These are phyloP conservation scores for Prochilodus magdalenae DNA, from an alignment of 2,113 vertebrate genomes.

Conservation along the genomic window DNA sequence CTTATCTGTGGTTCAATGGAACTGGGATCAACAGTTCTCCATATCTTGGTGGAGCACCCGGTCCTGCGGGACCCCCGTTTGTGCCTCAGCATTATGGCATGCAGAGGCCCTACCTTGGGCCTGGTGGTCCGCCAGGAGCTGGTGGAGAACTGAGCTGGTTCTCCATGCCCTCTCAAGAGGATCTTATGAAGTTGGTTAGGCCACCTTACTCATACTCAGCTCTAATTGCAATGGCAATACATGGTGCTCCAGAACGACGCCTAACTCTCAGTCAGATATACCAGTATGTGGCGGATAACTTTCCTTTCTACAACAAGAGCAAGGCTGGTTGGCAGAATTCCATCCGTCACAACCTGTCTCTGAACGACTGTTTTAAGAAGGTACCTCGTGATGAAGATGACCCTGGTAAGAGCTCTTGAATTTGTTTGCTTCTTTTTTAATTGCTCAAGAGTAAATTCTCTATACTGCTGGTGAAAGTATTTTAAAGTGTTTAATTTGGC, in stretches of 20 bases:
- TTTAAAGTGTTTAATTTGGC: not conserved
- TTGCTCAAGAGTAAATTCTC: not conserved
- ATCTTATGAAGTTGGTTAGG: slow-evolving; percentile 96
- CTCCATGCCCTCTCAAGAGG: slow-evolving; percentile 94
- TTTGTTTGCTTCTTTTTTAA: not conserved
- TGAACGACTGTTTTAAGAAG: slow-evolving; percentile 98
- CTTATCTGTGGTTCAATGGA: slow-evolving; percentile 95
- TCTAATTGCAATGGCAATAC: slow-evolving; percentile 98
- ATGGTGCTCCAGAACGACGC: slow-evolving; percentile 90
- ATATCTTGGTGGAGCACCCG: slow-evolving; percentile 79
- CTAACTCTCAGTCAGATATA: slow-evolving; percentile 98
- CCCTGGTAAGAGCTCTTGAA: slow-evolving; percentile 81
- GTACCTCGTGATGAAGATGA: slow-evolving; percentile 96
- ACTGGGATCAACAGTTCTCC: slow-evolving; percentile 85
- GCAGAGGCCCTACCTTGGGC: slow-evolving; percentile 90
- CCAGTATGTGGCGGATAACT: slow-evolving; percentile 98
- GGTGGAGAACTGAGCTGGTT: slow-evolving; percentile 92
- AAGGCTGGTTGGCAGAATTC: slow-evolving; percentile 98
- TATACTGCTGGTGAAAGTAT: not conserved
- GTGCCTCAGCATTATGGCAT: slow-evolving; percentile 92
- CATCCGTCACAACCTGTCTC: slow-evolving; percentile 92
- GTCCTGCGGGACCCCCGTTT: slow-evolving; percentile 84
- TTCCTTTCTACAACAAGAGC: slow-evolving; percentile 98
- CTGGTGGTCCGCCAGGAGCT: slow-evolving; percentile 78
- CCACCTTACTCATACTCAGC: slow-evolving; percentile 98